phyloP scores from a whole-genome alignment of 2,888 invertebrate species.

The Sphaerophoria rueppellii region DNA sequence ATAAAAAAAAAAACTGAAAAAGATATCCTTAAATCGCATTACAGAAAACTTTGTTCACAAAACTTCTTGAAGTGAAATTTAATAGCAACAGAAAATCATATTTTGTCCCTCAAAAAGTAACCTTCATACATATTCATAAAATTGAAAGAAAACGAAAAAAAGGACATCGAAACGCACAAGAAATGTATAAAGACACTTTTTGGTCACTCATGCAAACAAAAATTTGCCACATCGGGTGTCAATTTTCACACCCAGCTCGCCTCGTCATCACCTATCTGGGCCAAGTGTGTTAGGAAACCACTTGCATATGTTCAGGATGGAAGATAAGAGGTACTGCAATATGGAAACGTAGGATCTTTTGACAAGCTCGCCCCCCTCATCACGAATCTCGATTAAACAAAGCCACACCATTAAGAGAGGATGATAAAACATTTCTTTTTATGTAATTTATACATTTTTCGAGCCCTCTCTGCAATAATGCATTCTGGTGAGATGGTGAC shows the following conservation, averaged over 20 bases:
- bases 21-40: conserved; percentile 10
- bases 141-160: neutral
- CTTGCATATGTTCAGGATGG: no score
- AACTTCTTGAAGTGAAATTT: conserved; percentile 4
- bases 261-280: conserved; percentile 14
- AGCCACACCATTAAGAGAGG: conserved; percentile 20
- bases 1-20: neutral
- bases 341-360: no score
- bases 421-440: conserved; percentile 59
- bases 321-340: no score
- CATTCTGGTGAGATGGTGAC: neutral
- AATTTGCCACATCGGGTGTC: conserved; percentile 18
- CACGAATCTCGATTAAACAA: conserved; percentile 41
- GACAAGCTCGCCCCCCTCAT: neutral
- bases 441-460: conserved; percentile 45
- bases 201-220: conserved; percentile 45
- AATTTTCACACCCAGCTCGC: conserved; percentile 30
- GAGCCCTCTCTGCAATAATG: conserved; percentile 42
- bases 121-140: neutral
- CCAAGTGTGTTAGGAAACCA: neutral
- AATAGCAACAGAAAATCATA: neutral
- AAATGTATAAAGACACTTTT: conserved; percentile 15
- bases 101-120: neutral
- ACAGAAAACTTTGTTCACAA: neutral
- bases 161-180: conserved; percentile 7